phyloP scores from a whole-genome alignment of 2,113 vertebrate genomes.

The Climacteris rufus region DNA sequence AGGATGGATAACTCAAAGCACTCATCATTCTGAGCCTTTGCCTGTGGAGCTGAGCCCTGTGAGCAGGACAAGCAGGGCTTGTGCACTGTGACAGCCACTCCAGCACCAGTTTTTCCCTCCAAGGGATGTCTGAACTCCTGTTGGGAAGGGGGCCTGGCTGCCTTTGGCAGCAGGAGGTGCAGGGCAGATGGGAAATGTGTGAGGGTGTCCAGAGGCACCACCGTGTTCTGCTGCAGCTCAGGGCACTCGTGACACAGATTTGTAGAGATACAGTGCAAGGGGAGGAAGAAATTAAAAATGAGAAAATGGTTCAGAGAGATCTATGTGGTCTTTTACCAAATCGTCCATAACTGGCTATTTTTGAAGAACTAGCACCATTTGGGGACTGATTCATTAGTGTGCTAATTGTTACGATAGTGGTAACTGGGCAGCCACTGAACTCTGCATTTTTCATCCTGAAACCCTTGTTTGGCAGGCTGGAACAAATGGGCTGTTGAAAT shows the following conservation, averaged over 20 bases:
- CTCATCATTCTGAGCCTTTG: background rate
- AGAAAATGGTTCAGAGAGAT: background rate
- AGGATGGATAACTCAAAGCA: background rate
- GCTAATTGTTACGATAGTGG: constrained; percentile 30
- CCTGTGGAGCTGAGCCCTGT: fast-evolving
- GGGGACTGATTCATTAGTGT: constrained; percentile 33
- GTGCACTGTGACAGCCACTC: background rate
- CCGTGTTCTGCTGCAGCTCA: background rate
- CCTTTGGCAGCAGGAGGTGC: background rate
- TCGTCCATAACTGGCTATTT: background rate
- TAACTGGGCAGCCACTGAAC: background rate
- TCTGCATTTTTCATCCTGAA: background rate
- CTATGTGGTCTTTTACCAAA: background rate
- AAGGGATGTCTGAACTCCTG: background rate
- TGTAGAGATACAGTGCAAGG: background rate
- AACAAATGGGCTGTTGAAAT: constrained; percentile 16
- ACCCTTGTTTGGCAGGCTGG: background rate
- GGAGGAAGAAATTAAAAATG: background rate
- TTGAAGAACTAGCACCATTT: constrained; percentile 23
- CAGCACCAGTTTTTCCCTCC: fast-evolving
- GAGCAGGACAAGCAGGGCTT: background rate
- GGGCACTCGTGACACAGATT: background rate
- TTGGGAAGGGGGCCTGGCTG: background rate
- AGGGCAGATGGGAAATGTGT: background rate
- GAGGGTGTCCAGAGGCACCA: background rate